A percentile compares a stretch with the other conserved stretches of the same genome.
These are phyloP conservation scores for Rhopalosiphum maidis DNA, from an alignment of 1,140 invertebrate species.

Conservation along the genomic window DNA sequence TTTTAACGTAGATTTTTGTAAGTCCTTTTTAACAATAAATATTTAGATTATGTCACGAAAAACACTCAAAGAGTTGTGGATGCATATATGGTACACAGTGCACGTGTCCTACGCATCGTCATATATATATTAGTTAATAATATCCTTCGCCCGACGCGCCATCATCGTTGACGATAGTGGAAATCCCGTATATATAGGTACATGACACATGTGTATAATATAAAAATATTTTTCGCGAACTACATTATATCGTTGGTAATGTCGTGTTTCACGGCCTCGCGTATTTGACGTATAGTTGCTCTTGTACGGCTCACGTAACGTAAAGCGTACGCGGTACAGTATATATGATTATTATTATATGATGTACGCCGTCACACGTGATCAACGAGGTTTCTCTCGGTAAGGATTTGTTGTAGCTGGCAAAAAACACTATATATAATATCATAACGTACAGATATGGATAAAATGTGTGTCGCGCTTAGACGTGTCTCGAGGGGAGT, in stretches of 20 bases:
- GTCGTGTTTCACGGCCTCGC: background rate
- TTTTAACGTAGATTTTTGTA: background rate
- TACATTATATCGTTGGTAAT: background rate
- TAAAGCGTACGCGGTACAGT: background rate
- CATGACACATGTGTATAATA: background rate
- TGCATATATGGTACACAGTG: background rate
- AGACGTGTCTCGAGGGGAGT: background rate
- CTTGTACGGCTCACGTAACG: background rate
- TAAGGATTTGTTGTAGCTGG: background rate
- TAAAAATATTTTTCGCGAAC: background rate
- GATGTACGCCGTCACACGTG: background rate
- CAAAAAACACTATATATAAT: background rate
- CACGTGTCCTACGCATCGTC: background rate
- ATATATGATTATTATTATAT: background rate
- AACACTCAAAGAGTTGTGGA: background rate
- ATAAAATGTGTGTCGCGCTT: background rate
- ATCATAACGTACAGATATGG: background rate
- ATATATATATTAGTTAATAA: background rate
- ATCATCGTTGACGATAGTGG: background rate
- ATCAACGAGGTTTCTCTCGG: conserved; percentile 2
- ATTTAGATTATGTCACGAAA: background rate
- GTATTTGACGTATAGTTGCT: background rate
- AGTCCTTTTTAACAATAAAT: conserved; percentile 13
- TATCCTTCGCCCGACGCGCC: background rate
- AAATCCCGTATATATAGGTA: background rate